Evolutionary conservation across 1,140 invertebrate species (phyloP), one percentile per base, ranked within the genome.

Genomic region (Chrysopa pallens): DNA sequence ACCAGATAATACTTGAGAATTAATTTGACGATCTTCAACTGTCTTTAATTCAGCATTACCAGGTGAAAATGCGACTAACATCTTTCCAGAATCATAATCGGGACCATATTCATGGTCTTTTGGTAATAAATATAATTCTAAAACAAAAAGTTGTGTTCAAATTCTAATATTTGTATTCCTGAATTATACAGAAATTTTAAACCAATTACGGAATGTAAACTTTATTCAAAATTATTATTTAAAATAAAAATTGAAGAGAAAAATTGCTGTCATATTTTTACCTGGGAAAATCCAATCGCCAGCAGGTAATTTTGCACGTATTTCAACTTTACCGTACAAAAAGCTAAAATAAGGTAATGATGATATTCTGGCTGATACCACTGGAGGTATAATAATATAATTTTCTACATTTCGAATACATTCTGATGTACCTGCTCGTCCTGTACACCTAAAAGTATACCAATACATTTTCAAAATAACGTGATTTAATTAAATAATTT

Each of bases 261-360:
- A 23, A 23, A 23, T 11, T 40, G 6, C 27, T 40, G 8, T 28
- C 5, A 40, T 38, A 44, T 11, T n/a, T 35, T 48, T 51, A 56
- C 57, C 42, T 45, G 76, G 76, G 65, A 71, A 78, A 27, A 79
- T 56, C 76, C 76, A 80, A 57, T 80, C 76, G 33, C 76, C 76
- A 4, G 51, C 53, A 0, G 77, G 77, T 40, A 79, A 54, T 59
- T 76, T 78, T 4, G 76, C 76, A 28, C 63, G 63, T 17, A 79
- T 59, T 59, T 78, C 67, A 29, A 79, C 56, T 44, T 63, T 66
- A 6, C 74, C 76, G 44, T 75, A 78, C 41, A 57, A 57, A 53
- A 74, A 74, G 29, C 58, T 56, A 48, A 75, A 68, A 11, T 66
- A 23, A 3, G 17, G 17, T 23, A 23, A 69, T 0, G 79, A 78